Evolutionary conservation across 2,113 vertebrate species (phyloP), one percentile per base, ranked within the genome.

Genomic region (Sander vitreus): DNA sequence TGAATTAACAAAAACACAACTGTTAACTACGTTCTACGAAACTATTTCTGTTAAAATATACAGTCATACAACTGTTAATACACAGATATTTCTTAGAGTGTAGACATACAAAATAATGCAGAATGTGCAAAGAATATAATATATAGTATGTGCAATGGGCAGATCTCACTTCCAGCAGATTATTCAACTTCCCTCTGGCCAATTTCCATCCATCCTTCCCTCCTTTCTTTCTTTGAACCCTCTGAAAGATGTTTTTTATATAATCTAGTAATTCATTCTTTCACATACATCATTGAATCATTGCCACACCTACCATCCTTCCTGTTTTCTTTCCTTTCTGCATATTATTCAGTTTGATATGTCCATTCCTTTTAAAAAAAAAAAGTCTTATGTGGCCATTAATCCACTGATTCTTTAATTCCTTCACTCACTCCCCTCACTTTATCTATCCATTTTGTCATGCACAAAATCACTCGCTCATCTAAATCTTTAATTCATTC

Each of bases 251-350:
- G 30, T n/a, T 5, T 69, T 39, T 54, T 30, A 9, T 51, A 68
- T 53, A 30, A 30, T 50, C 25, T 48, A 48, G 14, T 39, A 3
- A 33, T 54, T 39, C 67, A 70, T 70, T 54, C 12, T 14, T 9
- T 72, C 12, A 27, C 65, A 51, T 68, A 12, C 65, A 51, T 68
- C 47, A 33, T 68, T 21, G 23, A 43, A 23, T 57, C 19, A 69
- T 23, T n/a, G 27, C 30, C 65, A 53, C 67, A 69, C 66, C 48
- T 27, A 48, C 64, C 43, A 1, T 48, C 14, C 15, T 27, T 48
- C 43, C 43, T 48, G 16, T 53, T 21, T 51, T 21, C 27, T 33
- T 33, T 33, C 25, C 47, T 27, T 18, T 27, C 64, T 67, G 65
- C 25, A 21, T 16, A 67, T 27, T 23, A 67, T 21, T 53, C 12